Base-by-base conservation (phyloP, 2,888 invertebrate genomes). In the Nasonovia ribisnigri region DNA sequence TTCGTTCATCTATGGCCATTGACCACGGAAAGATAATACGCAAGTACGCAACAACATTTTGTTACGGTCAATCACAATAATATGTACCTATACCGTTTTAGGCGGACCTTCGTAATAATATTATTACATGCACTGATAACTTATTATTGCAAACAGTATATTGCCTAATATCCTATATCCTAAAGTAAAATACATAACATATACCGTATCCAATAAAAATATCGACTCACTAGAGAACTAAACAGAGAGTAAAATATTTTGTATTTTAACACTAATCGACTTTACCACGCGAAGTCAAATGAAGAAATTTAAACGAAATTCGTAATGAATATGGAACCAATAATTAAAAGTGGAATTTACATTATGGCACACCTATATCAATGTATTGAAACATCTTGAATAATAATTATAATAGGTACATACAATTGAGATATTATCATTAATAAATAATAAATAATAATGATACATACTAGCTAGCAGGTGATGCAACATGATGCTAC, bases 121-220 rank as follows among this genome's bases (percentile, higher is more conserved):
- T 77, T 77, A 36, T 77, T 77, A 77, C 77, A 77, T 36, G 77
- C 77, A 77, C 77, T 77, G 20, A 77, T 77, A 77, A 77, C 36
- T 77, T 77, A 42, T 26, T 36, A 20, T 77, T 77, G 20, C 20
- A 36, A 36, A 36, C 36, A 36, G 77, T 77, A 1, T 77, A 77
- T 77, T 77, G 36, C 36, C 20, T 36, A 77, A 77, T 77, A 20
- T 77, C 77, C 36, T 20, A 36, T 36, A 77, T 8, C 20, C 8
- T 57, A 36, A 3, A 5, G 20, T 36, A 1, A 36, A 67, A 77
- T 77, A 36, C 8, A 8, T 77, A 77, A 77, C 13, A 16, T n/a
- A 13, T 67, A 67, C 36, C 20, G 8, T 77, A 20, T 36, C 20
- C 36, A 8, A 36, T 36, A 77, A 20, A 77, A 77, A 36, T 36